Evolutionary conservation across 2,797 vertebrate genomes (phyloP), one percentile per base, ranked within the genome.

Genomic region (Anableps anableps): DNA sequence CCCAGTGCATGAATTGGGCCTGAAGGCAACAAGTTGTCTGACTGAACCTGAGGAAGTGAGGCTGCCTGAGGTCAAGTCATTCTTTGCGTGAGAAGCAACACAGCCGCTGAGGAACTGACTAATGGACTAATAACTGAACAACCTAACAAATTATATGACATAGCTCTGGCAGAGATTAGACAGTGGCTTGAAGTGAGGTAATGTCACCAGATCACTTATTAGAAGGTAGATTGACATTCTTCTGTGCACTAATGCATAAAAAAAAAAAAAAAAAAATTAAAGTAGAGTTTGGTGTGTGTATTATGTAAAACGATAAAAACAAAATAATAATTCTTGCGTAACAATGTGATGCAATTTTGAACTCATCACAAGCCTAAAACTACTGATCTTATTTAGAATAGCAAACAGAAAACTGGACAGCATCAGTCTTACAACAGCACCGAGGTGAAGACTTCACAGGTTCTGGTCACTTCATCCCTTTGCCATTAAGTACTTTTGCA

Each of bases 11-110:
- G 70, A 29, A 66, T 5, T 68, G 16, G 72, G 86, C 87, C 91
- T 85, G 70, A 43, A 10, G 88, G 89, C 86, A 43, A 60, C 51
- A 55, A 68, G 92, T 79, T 80, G 81, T 66, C 34, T 38, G 92
- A 89, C 84, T 78, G 47, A 66, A 91, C 72, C 80, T 31, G 19
- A 66, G 91, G 93, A 95, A 91, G 88, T 88, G 78, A 1, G 90
- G 85, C 82, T 93, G 89, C 83, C 85, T 91, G 92, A 93, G 82
- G 78, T 47, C 68, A 76, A 92, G 85, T 91, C 88, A 93, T 84
- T 91, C 80, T 85, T 94, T 29, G 93, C 93, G 93, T 95, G 95
- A 93, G 92, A 96, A 94, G 75, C 75, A 13, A 55, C 72, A 83
- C 79, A 76, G 78, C 31, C 34, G 29, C 70, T 70, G 73, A 75